Evolutionary conservation across 2,888 invertebrate species (phyloP).

Genomic region (Folsomia manolachei): DNA sequence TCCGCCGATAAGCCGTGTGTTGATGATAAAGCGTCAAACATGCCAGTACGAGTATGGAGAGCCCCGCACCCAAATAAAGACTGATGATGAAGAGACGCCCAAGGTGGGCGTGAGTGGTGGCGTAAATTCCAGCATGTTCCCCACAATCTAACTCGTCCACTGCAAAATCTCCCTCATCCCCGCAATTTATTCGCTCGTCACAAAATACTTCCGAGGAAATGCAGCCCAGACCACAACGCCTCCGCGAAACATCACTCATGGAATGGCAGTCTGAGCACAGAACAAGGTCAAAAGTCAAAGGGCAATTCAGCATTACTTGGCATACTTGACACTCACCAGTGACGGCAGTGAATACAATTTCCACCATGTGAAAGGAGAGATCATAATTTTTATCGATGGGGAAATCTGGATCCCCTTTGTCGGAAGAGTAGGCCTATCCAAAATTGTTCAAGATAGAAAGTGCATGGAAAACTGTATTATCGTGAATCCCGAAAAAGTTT

Average conservation of each 20-base stretch:
- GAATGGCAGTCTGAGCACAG: constrained; percentile 9
- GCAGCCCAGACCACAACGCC: constrained; percentile 38
- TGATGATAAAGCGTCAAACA: constrained; percentile 33
- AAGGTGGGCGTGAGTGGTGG: not conserved
- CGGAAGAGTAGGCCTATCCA: constrained; percentile 35
- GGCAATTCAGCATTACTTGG: not conserved
- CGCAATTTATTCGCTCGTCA: constrained; percentile 47
- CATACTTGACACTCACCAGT: constrained; percentile 36
- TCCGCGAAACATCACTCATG: constrained; percentile 4
- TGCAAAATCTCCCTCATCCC: constrained; percentile 43
- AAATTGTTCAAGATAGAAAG: too few species aligned
- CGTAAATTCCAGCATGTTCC: not conserved
- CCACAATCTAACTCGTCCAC: constrained; percentile 41
- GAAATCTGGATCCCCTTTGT: constrained; percentile 21
- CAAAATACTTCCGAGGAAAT: constrained; percentile 44
- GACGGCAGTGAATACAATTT: constrained; percentile 49
- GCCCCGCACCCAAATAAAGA: constrained; percentile 31
- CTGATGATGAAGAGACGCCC: constrained; percentile 23
- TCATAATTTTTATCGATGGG: constrained; percentile 15
- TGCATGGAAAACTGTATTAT: too few species aligned
- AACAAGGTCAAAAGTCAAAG: not conserved
- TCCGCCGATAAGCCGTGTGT: constrained; percentile 29
- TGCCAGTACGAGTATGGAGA: constrained; percentile 30
- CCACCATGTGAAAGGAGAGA: constrained; percentile 37
- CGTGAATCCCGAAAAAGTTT: too few species aligned